Evolutionary conservation across 92 coral and sea anemone species (phyloP).

Genomic region (Parazoanthus swiftii): DNA sequence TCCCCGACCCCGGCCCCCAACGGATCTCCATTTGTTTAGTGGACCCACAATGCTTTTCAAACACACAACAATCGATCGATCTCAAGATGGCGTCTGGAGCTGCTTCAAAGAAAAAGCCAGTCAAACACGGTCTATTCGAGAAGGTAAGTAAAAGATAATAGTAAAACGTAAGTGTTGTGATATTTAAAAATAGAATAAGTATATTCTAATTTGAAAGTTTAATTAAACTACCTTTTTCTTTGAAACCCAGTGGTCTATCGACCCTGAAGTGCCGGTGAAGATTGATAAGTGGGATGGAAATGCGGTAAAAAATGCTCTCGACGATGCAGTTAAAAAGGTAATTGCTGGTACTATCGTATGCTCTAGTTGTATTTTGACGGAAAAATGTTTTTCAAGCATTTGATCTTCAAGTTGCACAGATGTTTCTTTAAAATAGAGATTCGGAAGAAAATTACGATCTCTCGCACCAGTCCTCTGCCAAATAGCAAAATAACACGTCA

Average conservation of each 20-base stretch:
- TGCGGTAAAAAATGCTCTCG: conserved; percentile 93
- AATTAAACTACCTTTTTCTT: not conserved
- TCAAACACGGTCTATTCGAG: conserved; percentile 54
- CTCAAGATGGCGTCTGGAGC: conserved; percentile 73
- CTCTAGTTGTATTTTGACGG: not conserved
- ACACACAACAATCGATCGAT: too few species aligned
- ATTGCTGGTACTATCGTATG: not conserved
- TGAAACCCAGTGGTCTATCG: conserved; percentile 69
- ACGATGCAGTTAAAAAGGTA: conserved; percentile 96
- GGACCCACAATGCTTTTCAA: too few species aligned
- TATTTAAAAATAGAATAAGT: not conserved
- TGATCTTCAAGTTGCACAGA: not conserved
- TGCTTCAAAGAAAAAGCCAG: conserved; percentile 61
- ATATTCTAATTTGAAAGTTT: too few species aligned
- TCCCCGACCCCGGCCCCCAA: too few species aligned
- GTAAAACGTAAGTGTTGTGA: not conserved
- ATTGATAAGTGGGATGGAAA: conserved; percentile 98
- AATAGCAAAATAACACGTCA: conserved; percentile 37
- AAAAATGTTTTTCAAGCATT: not conserved
- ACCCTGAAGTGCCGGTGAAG: conserved; percentile 84
- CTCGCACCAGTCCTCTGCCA: conserved; percentile 25
- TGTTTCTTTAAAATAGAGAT: not conserved
- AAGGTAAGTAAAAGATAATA: conserved; percentile 45
- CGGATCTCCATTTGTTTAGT: too few species aligned
- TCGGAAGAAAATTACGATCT: not conserved